Percentiles rank a stretch among this genome's conserved stretches.
Evolutionary conservation across 2,797 vertebrate genomes (phyloP).

Genomic region (Phataginus tricuspis): DNA sequence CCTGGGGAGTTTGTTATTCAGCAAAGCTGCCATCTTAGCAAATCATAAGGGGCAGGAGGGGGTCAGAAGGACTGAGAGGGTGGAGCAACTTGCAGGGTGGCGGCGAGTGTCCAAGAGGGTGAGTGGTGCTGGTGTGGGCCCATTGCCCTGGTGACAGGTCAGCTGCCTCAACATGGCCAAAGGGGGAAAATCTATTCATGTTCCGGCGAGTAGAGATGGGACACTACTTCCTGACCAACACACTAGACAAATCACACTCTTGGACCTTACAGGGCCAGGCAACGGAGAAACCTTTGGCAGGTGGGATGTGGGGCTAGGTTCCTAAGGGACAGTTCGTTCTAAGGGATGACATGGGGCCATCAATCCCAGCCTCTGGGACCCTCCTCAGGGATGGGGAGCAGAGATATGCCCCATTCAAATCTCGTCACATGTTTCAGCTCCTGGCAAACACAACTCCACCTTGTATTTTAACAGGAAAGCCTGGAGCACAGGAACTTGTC

Average conservation of each 20-base stretch:
- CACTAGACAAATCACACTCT: rapidly evolving
- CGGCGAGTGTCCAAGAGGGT: rapidly evolving
- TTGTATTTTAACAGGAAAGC: not conserved
- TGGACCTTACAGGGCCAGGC: rapidly evolving
- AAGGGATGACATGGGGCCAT: rapidly evolving
- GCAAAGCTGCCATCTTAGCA: not conserved
- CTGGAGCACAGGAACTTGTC: rapidly evolving
- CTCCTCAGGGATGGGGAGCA: not conserved
- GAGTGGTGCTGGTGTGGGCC: not conserved
- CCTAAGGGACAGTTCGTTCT: not conserved
- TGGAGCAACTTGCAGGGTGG: not conserved
- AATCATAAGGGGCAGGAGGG: not conserved
- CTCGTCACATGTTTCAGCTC: rapidly evolving
- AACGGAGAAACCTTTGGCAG: rapidly evolving
- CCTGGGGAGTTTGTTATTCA: not conserved
- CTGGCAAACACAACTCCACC: rapidly evolving
- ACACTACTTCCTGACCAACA: rapidly evolving
- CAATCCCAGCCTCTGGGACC: not conserved
- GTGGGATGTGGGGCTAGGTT: not conserved
- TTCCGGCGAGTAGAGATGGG: not conserved
- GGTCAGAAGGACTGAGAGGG: not conserved
- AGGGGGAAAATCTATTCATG: too few relatives aligned
- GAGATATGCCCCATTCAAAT: not conserved
- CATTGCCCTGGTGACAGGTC: too few relatives aligned
- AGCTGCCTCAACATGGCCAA: not conserved